Conservation (phyloP, 2,888 invertebrate species). For the Andrena fulva region DNA sequence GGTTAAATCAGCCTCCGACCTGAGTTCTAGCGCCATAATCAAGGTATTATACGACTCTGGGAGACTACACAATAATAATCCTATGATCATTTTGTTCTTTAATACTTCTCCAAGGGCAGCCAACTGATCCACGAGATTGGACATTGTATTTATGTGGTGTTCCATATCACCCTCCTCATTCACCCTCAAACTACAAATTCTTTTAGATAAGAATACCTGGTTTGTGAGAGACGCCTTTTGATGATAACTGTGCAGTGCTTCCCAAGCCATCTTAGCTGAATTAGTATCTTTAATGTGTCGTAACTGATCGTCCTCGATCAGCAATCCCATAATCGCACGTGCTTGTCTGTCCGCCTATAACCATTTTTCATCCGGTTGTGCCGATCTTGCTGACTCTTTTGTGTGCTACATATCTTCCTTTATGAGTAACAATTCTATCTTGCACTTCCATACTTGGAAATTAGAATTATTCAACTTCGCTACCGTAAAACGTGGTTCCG, state of each 20-base stretch:
- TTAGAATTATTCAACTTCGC: constrained; percentile 60
- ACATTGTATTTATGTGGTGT: background rate
- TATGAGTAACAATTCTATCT: constrained; percentile 56
- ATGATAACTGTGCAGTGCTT: constrained; percentile 53
- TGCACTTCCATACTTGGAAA: constrained; percentile 57
- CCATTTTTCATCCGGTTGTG: constrained; percentile 48
- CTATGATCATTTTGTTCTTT: constrained; percentile 36
- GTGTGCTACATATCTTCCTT: constrained; percentile 58
- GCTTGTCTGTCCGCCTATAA: constrained; percentile 56
- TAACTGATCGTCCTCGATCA: constrained; percentile 51
- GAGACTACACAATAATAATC: background rate
- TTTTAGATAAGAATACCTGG: constrained; percentile 44
- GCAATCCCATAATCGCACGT: constrained; percentile 59
- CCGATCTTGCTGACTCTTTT: constrained; percentile 36
- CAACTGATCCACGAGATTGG: background rate
- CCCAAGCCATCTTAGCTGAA: constrained; percentile 55
- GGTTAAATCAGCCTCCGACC: background rate
- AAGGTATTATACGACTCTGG: background rate
- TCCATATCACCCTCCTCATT: background rate
- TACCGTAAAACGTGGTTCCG: background rate
- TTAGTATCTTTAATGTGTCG: constrained; percentile 41
- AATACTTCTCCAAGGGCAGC: constrained; percentile 45
- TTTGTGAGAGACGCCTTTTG: constrained; percentile 56
- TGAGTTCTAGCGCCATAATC: background rate
- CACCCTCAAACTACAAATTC: background rate